These are phyloP conservation scores for Callopanchax toddi DNA, from an alignment of 2,113 vertebrate species.

Conservation along the genomic window DNA sequence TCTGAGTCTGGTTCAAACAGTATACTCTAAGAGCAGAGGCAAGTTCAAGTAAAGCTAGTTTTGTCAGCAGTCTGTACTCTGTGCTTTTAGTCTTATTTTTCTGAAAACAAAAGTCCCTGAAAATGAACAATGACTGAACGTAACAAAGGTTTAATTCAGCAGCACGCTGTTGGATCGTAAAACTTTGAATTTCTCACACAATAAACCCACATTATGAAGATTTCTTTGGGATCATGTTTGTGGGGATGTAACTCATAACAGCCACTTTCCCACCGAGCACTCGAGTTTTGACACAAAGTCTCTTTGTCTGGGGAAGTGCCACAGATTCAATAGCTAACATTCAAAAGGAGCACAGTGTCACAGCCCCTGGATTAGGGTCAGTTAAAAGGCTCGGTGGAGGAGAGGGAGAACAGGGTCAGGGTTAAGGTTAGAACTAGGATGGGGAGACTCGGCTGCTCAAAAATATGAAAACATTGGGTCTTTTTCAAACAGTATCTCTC, in stretches of 20 bases:
- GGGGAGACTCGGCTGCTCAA: constrained; percentile 37
- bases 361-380: constrained; percentile 67
- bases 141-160: neutral
- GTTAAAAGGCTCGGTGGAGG: constrained; percentile 61
- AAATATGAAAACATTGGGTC: constrained; percentile 10
- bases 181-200: neutral
- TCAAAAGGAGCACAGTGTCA: constrained; percentile 64
- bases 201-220: neutral
- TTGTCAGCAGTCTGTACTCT: neutral
- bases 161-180: neutral
- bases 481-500: constrained; percentile 22
- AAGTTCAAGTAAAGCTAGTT: neutral
- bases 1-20: constrained; percentile 4
- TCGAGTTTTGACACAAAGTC: constrained; percentile 61
- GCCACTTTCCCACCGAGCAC: constrained; percentile 58
- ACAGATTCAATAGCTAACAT: constrained; percentile 59
- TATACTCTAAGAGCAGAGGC: neutral
- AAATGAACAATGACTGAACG: neutral
- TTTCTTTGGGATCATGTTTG: constrained; percentile 11
- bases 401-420: constrained; percentile 49
- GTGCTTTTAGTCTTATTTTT: neutral
- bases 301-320: constrained; percentile 68
- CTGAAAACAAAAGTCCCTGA: neutral
- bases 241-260: constrained; percentile 50
- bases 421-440: constrained; percentile 54